These are phyloP conservation scores for Hydractinia symbiolongicarpus DNA, from an alignment of 30 jellyfish, hydroid and myxozoan genomes.

Conservation along the genomic window DNA sequence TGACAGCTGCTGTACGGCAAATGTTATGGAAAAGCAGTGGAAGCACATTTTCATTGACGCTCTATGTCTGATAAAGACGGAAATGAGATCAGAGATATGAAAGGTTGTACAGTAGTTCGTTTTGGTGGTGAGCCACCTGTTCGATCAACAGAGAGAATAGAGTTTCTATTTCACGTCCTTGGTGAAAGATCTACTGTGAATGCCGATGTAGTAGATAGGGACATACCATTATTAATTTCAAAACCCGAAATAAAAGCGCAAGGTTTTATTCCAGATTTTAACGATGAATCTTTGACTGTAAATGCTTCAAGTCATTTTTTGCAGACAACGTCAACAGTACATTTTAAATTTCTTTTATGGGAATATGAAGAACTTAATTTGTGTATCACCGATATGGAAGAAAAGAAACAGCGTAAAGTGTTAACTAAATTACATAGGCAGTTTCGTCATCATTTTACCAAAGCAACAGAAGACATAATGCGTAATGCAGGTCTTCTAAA, in stretches of 20 bases:
- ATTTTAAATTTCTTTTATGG: conserved; percentile 30
- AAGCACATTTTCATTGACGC: conserved; percentile 33
- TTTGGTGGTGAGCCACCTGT: conserved; percentile 33
- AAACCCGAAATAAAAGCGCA: conserved; percentile 26
- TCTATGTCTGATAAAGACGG: conserved; percentile 25
- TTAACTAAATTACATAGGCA: conserved; percentile 13
- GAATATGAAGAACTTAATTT: conserved; percentile 9
- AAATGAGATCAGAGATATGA: not conserved
- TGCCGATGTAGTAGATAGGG: conserved; percentile 33
- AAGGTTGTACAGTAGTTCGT: conserved; percentile 29
- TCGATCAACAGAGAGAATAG: conserved; percentile 21
- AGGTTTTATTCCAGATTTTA: conserved; percentile 28
- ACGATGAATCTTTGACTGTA: conserved; percentile 24
- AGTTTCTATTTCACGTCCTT: conserved; percentile 13
- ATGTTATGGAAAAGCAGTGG: conserved; percentile 34
- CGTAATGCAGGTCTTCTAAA: conserved; percentile 17
- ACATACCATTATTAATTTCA: conserved; percentile 18
- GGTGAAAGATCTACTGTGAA: conserved; percentile 34
- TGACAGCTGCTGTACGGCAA: conserved; percentile 15
- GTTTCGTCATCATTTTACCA: conserved; percentile 9
- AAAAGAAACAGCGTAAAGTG: conserved; percentile 6
- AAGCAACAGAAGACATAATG: conserved; percentile 6
- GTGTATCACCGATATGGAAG: conserved; percentile 19
- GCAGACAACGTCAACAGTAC: conserved; percentile 34
- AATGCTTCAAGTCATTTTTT: conserved; percentile 10